These are phyloP conservation scores for Beaufortia kweichowensis DNA, from an alignment of 2,113 vertebrate species.

Conservation along the genomic window DNA sequence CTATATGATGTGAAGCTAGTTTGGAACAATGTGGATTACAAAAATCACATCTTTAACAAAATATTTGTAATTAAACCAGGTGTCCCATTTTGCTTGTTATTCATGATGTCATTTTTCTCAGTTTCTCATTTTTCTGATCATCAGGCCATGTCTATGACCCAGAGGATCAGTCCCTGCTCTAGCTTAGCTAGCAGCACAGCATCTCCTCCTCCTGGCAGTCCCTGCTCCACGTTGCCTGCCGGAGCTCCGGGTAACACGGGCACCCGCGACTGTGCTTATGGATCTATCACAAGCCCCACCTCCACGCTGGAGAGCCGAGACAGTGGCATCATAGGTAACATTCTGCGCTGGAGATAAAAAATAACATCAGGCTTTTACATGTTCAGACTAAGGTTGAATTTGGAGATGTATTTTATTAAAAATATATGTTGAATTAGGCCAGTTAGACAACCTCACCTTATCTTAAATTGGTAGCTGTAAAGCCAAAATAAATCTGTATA, in stretches of 20 bases:
- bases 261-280: constrained; percentile 79
- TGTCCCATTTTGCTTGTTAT: not conserved
- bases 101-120: not conserved
- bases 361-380: not conserved
- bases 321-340: constrained; percentile 92
- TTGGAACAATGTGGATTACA: too few species aligned
- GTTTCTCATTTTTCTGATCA: constrained; percentile 3
- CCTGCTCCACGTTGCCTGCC: constrained; percentile 86
- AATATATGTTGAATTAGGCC: not conserved
- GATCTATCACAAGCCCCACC: constrained; percentile 86
- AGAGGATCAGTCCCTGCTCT: constrained; percentile 92
- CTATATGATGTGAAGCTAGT: too few species aligned
- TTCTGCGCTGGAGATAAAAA: not conserved
- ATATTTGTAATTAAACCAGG: too few species aligned
- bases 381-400: too few species aligned
- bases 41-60: too few species aligned
- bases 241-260: constrained; percentile 67
- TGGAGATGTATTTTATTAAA: not conserved
- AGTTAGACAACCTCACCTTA: too few species aligned
- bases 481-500: too few species aligned
- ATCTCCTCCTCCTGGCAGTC: constrained; percentile 84
- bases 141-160: constrained; percentile 77
- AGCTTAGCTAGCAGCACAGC: constrained; percentile 91
- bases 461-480: too few species aligned
- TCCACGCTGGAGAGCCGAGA: constrained; percentile 96